Base-by-base conservation (phyloP, 2,888 invertebrate genomes). In the Thecophora atra region DNA sequence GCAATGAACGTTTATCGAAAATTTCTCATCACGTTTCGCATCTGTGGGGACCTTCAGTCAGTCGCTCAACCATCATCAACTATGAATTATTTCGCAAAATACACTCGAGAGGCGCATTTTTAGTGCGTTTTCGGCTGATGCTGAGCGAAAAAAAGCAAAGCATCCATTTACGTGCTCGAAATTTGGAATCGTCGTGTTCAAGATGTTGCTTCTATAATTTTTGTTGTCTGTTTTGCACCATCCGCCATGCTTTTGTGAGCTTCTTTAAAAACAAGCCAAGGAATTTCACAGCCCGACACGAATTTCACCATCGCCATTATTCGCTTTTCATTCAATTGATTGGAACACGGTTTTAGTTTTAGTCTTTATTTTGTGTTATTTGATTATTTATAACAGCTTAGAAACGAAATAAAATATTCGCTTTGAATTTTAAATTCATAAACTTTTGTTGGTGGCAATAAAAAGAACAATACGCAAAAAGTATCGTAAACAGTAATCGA, bases 21-120 rank as follows among this genome's bases (percentile, higher is more conserved):
- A 8, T 30, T 30, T 30, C 30, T 6, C 30, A 30, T 30, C 30
- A 30, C 30, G 30, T 30, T 30, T 30, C 30, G n/a, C n/a, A n/a
- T n/a, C n/a, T n/a, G n/a, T n/a, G n/a, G n/a, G n/a, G n/a, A n/a
- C n/a, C n/a, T n/a, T n/a, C n/a, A n/a, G n/a, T n/a, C n/a, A n/a
- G n/a, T n/a, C n/a, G n/a, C n/a, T n/a, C n/a, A n/a, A n/a, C n/a
- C n/a, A 62, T 17, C 42, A 56, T 67, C 64, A 62, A 70, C 60
- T 70, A 62, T 70, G 70, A 70, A 62, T 70, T 70, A 70, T 70
- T 70, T 70, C 26, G 26, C 47, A 47, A 62, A 70, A 70, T 70
- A 28, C 30, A 47, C 62, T 62, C 70, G 60, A 17, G 60, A 60
- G 70, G 60, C 70, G 19, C 8, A 70, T 30, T 67, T 67, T 26